phyloP scores from a whole-genome alignment of 2,113 vertebrate species.

The Ivindomyrus marchei region DNA sequence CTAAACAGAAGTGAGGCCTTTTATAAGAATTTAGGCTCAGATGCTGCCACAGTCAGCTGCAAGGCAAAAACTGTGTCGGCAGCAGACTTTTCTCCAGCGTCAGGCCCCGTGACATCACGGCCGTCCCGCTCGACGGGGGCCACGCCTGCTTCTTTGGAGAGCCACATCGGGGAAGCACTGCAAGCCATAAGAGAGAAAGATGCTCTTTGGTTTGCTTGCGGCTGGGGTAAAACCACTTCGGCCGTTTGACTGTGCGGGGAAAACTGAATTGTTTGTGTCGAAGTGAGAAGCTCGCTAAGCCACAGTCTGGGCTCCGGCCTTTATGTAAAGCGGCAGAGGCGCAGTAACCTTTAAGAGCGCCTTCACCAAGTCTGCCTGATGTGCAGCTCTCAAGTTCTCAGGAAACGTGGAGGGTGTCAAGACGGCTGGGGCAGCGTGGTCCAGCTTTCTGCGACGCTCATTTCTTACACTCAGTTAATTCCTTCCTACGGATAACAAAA shows the following conservation, averaged over 20 bases:
- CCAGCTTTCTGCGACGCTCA: slow-evolving; percentile 36
- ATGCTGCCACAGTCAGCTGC: not conserved
- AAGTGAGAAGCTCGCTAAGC: slow-evolving; percentile 52
- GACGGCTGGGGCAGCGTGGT: slow-evolving; percentile 7
- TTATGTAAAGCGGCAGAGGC: slow-evolving; percentile 50
- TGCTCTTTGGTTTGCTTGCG: slow-evolving; percentile 17
- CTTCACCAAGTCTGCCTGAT: slow-evolving; percentile 37
- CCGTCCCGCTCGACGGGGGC: no score
- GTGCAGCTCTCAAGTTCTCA: slow-evolving; percentile 43
- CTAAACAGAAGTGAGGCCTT: not conserved
- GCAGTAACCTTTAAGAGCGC: slow-evolving; percentile 46
- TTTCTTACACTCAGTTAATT: slow-evolving; percentile 34
- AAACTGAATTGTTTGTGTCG: slow-evolving; percentile 54
- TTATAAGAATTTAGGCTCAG: not conserved
- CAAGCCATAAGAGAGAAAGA: slow-evolving; percentile 22
- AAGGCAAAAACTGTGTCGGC: not conserved
- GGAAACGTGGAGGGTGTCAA: slow-evolving; percentile 53
- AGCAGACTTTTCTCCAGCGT: not conserved
- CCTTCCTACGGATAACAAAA: not conserved
- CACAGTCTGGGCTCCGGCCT: slow-evolving; percentile 37
- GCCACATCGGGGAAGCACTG: slow-evolving; percentile 4
- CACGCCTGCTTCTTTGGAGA: not conserved
- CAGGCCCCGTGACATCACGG: not conserved
- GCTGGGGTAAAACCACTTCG: slow-evolving; percentile 6
- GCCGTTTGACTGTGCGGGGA: slow-evolving; percentile 2